Conservation (phyloP, 2,888 invertebrate species). For the Caradrina clavipalpis region DNA sequence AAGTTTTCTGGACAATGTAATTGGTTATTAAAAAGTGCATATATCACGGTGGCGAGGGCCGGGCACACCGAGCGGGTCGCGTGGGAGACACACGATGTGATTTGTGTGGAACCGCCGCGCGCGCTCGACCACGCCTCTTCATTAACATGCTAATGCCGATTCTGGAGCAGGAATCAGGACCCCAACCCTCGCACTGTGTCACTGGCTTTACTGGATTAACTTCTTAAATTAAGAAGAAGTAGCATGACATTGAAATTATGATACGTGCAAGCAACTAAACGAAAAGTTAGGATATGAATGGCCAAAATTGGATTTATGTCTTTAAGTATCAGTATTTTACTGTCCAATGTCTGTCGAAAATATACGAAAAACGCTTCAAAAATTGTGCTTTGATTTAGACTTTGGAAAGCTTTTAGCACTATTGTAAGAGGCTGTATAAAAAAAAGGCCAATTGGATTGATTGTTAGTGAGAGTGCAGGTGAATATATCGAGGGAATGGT, state of each 20-base stretch:
- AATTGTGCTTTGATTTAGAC: not conserved
- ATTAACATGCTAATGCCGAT: slow-evolving; percentile 89
- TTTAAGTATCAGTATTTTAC: not conserved
- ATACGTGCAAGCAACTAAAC: not conserved
- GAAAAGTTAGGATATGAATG: not conserved
- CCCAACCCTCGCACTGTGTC: slow-evolving; percentile 49
- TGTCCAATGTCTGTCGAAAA: not conserved
- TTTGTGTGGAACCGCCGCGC: slow-evolving; percentile 75
- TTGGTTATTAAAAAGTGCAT: slow-evolving; percentile 89
- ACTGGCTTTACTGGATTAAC: slow-evolving; percentile 40
- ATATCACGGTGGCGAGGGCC: slow-evolving; percentile 77
- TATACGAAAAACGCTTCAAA: not conserved
- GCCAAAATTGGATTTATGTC: not conserved
- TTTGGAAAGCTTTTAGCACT: slow-evolving; percentile 1
- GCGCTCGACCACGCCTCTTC: slow-evolving; percentile 81
- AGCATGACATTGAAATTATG: not conserved
- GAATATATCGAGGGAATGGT: slow-evolving; percentile 58
- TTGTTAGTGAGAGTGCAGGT: slow-evolving; percentile 64
- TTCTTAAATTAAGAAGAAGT: not conserved
- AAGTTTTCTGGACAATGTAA: slow-evolving; percentile 79
- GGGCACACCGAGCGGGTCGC: slow-evolving; percentile 65
- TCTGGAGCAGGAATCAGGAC: slow-evolving; percentile 75
- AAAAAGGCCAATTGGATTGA: slow-evolving; percentile 50
- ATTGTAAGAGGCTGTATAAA: slow-evolving; percentile 17
- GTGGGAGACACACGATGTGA: slow-evolving; percentile 79